Conservation (phyloP, 2,113 vertebrate genomes). For the Laterallus jamaicensis region DNA sequence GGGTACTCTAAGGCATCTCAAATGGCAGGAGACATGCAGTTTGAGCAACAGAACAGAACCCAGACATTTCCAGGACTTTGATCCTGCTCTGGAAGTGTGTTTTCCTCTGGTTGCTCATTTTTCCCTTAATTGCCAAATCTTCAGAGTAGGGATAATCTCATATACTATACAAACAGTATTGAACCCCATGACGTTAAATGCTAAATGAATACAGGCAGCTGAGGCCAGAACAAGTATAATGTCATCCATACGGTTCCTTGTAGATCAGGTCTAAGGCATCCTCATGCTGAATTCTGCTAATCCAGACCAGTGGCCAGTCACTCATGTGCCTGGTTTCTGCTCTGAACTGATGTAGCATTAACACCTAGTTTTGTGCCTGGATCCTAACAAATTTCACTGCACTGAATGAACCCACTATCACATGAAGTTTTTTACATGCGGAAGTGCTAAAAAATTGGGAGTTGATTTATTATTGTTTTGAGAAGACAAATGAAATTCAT, state of each 20-base stretch:
- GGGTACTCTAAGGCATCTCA: not conserved
- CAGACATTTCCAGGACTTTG: not conserved
- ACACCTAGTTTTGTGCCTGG: not conserved
- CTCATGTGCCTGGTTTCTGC: not conserved
- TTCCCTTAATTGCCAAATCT: not conserved
- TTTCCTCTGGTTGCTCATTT: not conserved
- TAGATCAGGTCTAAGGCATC: not conserved
- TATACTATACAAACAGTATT: not conserved
- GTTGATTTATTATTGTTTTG: not conserved
- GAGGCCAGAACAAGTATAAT: not conserved
- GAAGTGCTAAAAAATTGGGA: not conserved
- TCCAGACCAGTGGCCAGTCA: not conserved
- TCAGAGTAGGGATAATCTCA: not conserved
- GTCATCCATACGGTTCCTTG: not conserved
- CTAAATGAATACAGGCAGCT: not conserved
- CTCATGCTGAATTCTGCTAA: not conserved
- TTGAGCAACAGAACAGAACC: not conserved
- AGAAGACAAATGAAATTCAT: not conserved
- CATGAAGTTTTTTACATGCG: not conserved
- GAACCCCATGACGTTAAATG: not conserved
- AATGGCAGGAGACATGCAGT: not conserved
- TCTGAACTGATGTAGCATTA: not conserved
- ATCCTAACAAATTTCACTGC: not conserved
- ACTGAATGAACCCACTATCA: not conserved
- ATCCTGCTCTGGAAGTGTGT: not conserved